phyloP scores from a whole-genome alignment of 2,113 vertebrate genomes.

The Pogonocichla stellata region DNA sequence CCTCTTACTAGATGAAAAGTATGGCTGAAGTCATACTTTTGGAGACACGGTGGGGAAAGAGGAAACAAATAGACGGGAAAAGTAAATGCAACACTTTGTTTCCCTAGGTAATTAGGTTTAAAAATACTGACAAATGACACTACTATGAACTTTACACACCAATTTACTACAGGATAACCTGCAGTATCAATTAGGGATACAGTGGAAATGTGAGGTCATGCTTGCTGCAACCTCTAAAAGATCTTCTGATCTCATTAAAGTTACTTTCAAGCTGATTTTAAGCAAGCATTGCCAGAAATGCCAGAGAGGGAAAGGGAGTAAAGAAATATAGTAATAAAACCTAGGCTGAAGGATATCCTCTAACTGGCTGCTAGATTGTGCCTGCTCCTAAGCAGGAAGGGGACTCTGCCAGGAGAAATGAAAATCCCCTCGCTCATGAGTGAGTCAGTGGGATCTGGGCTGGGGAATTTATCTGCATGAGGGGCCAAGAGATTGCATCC shows the following conservation, averaged over 20 bases:
- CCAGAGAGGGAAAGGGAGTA: not conserved
- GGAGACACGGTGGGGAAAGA: not conserved
- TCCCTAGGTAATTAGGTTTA: not conserved
- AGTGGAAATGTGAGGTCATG: not conserved
- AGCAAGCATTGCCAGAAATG: not conserved
- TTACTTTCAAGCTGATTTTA: not conserved
- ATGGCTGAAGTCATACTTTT: not conserved
- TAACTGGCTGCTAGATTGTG: not conserved
- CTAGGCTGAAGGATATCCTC: not conserved
- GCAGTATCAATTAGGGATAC: not conserved
- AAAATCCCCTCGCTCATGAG: not conserved
- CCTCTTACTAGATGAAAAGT: not conserved
- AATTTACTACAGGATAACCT: not conserved
- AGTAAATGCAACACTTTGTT: not conserved
- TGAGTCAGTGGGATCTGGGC: not conserved
- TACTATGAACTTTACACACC: not conserved
- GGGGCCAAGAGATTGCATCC: not conserved
- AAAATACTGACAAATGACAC: not conserved
- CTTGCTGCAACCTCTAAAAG: not conserved
- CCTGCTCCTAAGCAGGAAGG: not conserved
- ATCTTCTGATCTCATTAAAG: not conserved
- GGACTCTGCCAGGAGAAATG: not conserved
- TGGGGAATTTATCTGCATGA: not conserved
- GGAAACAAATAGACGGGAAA: not conserved
- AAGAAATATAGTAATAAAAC: not conserved